Evolutionary conservation across 1,140 invertebrate species (phyloP), one percentile per base, ranked within the genome.

Genomic region (Sitobion miscanthi): DNA sequence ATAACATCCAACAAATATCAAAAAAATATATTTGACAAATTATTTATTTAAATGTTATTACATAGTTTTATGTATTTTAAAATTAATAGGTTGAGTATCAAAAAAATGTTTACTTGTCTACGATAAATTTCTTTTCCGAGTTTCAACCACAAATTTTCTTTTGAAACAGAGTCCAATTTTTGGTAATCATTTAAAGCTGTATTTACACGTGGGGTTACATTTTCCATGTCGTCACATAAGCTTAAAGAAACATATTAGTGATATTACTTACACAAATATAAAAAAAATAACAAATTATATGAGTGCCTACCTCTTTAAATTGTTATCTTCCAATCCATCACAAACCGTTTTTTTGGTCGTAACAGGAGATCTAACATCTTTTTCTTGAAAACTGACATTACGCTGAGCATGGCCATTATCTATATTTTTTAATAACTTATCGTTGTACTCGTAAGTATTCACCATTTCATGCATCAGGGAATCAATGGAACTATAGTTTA

Each of bases 141-240:
- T 85, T 93, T 93, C 17, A 93, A 86, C 91, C 91, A 93, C 52
- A 93, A 85, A 93, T 93, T 93, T 57, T 93, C 91, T 93, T 93
- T 93, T 86, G 91, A 93, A 54, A 93, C 52, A 45, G 91, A 93
- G 25, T 93, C 91, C 9, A 93, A 93, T 38, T 93, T 93, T 49
- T 92, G 62, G 25, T 38, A 21, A 86, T 85, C 49, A 52, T 57
- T 83, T 45, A 85, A 83, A 54, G 42, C 25, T 86, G 91, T 77
- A n/a, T 30, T 14, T 86, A 30, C 4, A 57, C 25, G 77, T 85
- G 77, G 35, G 17, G 23, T 85, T 52, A 42, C 49, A 30, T 93
- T 93, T 42, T 85, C 91, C 17, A 38, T 7, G 23, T 93, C 17
- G 4, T 42, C 25, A 57, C 91, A 86, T 52, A 52, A 25, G 42